Base-by-base conservation (phyloP, 2,113 vertebrate genomes). In the Turdus rufiventris region DNA sequence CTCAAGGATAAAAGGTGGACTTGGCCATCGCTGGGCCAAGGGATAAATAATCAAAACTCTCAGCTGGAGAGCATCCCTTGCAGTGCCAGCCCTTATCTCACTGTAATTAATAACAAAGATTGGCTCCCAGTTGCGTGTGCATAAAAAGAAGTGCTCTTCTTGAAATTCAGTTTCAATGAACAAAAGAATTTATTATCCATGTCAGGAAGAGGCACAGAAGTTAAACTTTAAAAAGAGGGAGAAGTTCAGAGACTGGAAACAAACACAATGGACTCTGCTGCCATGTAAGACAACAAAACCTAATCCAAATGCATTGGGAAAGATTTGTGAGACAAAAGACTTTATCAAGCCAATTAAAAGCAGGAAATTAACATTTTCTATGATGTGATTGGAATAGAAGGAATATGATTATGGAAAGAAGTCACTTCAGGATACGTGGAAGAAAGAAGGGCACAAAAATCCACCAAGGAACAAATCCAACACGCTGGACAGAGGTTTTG, bases 281-380 rank as follows among this genome's bases (percentile, higher is more conserved):
- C 51, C 9, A 17, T 2, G 21, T 20, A 4, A 33, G 21, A 80
- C 77, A 78, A 89, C 68, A 67, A 71, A 84, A 70, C 14, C 80
- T 29, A 42, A 45, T 0, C 29, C 33, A 0, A 53, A 42, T 36
- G 21, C 3, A 66, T 1, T 78, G 87, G 56, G 31, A n/a, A 34
- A 93, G 87, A 60, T 81, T 19, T 31, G 51, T 25, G 43, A 84
- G 80, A 75, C 84, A 94, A 85, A 94, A 78, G 91, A 34, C 91
- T 93, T 96, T 85, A 92, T 93, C 81, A 89, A 78, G 24, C 61
- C 91, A 89, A 93, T 96, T 96, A 95, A 75, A 91, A 40, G 81
- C 31, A 89, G 91, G 89, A 96, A 94, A 96, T 94, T 50, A 96
- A 87, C 73, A 56, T 75, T 91, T 89, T 36, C 34, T 33, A 40